Evolutionary conservation across 2,888 invertebrate species (phyloP).

Genomic region (Oligia fasciuncula): DNA sequence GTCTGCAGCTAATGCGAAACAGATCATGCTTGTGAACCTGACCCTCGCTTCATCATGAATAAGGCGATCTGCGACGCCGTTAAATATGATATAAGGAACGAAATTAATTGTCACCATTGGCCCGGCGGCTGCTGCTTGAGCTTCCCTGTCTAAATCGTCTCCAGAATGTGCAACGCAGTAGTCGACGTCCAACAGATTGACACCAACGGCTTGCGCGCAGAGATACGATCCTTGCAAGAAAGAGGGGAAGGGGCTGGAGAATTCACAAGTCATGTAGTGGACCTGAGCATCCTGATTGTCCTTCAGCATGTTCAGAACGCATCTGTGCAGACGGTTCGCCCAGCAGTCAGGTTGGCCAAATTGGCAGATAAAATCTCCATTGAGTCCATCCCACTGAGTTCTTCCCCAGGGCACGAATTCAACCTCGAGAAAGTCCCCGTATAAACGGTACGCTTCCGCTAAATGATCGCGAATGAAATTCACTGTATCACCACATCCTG

Average conservation of each 20-base stretch:
- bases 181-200: constrained; percentile 76
- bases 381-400: constrained; percentile 56
- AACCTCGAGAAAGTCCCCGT: constrained; percentile 78
- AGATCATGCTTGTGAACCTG: constrained; percentile 75
- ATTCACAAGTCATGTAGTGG: constrained; percentile 84
- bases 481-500: constrained; percentile 81
- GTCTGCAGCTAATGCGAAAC: constrained; percentile 79
- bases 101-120: constrained; percentile 74
- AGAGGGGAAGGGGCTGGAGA: constrained; percentile 72
- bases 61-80: constrained; percentile 69
- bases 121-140: constrained; percentile 71
- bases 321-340: constrained; percentile 85
- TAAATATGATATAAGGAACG: constrained; percentile 81
- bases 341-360: constrained; percentile 78
- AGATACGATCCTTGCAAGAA: constrained; percentile 72
- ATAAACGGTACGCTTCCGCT: constrained; percentile 74
- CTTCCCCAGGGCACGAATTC: constrained; percentile 87
- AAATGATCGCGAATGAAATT: constrained; percentile 76
- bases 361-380: too few relatives aligned
- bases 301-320: constrained; percentile 76
- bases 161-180: constrained; percentile 77
- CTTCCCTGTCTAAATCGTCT: constrained; percentile 75
- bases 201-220: constrained; percentile 77
- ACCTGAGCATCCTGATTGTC: constrained; percentile 78
- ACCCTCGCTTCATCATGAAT: constrained; percentile 68